Evolutionary conservation across 1,140 invertebrate genomes (phyloP).

Genomic region (Plodia interpunctella): DNA sequence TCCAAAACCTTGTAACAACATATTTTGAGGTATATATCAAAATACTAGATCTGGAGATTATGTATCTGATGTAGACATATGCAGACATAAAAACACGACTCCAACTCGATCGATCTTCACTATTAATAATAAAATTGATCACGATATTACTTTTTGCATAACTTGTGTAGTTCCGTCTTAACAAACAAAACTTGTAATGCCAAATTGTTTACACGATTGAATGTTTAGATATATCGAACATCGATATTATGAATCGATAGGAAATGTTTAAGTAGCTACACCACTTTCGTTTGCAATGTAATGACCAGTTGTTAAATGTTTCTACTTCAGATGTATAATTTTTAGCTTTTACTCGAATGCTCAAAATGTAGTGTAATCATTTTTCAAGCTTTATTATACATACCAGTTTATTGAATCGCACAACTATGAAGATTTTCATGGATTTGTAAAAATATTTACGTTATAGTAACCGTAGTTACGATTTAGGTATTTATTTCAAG

Average conservation of each 20-base stretch:
- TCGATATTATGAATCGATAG: not conserved
- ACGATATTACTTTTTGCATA: conserved; percentile 24
- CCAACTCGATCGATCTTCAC: not conserved
- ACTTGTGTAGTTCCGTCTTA: not conserved
- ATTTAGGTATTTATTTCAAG: no score
- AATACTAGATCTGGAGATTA: conserved; percentile 2
- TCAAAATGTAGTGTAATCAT: no score
- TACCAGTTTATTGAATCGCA: no score
- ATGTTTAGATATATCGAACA: not conserved
- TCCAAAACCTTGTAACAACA: no score
- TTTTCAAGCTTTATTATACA: no score
- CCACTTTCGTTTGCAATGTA: not conserved
- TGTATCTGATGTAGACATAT: not conserved
- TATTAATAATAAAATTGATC: conserved; percentile 18
- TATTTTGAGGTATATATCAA: not conserved
- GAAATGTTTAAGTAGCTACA: not conserved
- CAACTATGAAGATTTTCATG: no score
- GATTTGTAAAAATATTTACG: no score
- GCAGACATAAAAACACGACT: not conserved
- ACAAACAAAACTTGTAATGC: not conserved
- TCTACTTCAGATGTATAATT: not conserved
- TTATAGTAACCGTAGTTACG: no score
- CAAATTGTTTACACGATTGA: not conserved
- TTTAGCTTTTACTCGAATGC: no score
- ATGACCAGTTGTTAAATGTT: not conserved